Evolutionary conservation across 2,888 invertebrate genomes (phyloP).

Genomic region (Dichetophora obliterata): DNA sequence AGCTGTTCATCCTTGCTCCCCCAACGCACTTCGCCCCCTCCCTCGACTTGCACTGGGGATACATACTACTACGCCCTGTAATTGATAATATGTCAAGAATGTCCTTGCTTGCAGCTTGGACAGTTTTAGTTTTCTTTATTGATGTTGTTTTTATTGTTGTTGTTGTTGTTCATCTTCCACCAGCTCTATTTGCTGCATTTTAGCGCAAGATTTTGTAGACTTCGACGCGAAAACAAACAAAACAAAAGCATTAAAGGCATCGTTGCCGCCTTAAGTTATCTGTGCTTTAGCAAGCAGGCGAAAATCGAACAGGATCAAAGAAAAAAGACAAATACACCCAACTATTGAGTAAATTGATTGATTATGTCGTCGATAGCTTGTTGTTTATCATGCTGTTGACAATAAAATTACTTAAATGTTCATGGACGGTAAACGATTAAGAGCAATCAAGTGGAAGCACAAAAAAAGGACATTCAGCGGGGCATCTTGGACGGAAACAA

Average conservation of each 20-base stretch:
- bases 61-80: slow-evolving; percentile 11
- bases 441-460: slow-evolving; percentile 2
- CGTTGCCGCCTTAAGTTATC: slow-evolving; percentile 1
- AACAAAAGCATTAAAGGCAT: slow-evolving; percentile 3
- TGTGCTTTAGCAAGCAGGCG: background rate
- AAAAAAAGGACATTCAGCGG: background rate
- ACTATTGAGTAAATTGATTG: slow-evolving; percentile 38
- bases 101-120: slow-evolving; percentile 26
- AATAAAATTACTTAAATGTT: slow-evolving; percentile 39
- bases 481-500: background rate
- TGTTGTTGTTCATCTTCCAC: background rate
- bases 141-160: background rate
- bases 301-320: background rate
- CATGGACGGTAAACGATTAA: slow-evolving; percentile 30
- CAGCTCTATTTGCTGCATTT: background rate
- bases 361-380: slow-evolving; percentile 33
- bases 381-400: slow-evolving; percentile 39
- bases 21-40: no score
- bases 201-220: slow-evolving; percentile 14
- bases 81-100: slow-evolving; percentile 37
- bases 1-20: slow-evolving; percentile 3
- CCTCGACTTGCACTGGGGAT: background rate
- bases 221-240: slow-evolving; percentile 23
- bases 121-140: slow-evolving; percentile 24
- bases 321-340: background rate